phyloP scores from a whole-genome alignment of 1,140 invertebrate species.

The Drosophila grimshawi region DNA sequence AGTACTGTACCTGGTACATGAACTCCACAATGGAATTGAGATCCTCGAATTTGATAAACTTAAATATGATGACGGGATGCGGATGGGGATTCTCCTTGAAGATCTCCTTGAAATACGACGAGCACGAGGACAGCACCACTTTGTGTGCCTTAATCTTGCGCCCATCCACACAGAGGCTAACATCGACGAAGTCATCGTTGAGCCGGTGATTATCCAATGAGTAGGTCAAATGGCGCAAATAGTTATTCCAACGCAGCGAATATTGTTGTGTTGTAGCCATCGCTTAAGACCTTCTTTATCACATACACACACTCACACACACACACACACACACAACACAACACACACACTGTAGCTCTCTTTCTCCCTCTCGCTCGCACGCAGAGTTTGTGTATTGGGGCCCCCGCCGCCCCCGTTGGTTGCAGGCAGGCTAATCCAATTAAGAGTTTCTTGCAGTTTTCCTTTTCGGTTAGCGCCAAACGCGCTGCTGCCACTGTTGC shows the following conservation, averaged over 20 bases:
- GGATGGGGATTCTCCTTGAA: conserved; percentile 94
- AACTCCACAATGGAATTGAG: conserved; percentile 92
- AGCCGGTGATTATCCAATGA: conserved; percentile 91
- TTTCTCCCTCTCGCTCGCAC: neutral
- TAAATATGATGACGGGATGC: conserved; percentile 94
- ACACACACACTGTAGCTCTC: neutral
- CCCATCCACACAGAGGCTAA: conserved; percentile 93
- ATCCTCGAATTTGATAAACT: conserved; percentile 93
- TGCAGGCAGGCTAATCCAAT: conserved; percentile 41
- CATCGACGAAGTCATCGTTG: conserved; percentile 93
- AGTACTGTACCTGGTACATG: conserved; percentile 88
- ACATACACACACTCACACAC: neutral
- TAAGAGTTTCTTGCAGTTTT: conserved; percentile 33
- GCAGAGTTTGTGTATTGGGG: neutral
- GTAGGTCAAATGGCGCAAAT: conserved; percentile 89
- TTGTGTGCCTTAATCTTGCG: conserved; percentile 92
- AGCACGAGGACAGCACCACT: conserved; percentile 93
- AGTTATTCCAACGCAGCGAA: conserved; percentile 91
- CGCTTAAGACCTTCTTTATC: conserved; percentile 19
- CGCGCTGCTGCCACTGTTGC: conserved; percentile 2
- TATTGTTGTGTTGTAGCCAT: conserved; percentile 87
- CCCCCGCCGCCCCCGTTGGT: neutral
- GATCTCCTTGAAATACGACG: conserved; percentile 92
- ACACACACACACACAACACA: neutral
- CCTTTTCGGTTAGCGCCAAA: conserved; percentile 15